Conservation (phyloP, 1,140 invertebrate species). For the Pectinophora gossypiella region DNA sequence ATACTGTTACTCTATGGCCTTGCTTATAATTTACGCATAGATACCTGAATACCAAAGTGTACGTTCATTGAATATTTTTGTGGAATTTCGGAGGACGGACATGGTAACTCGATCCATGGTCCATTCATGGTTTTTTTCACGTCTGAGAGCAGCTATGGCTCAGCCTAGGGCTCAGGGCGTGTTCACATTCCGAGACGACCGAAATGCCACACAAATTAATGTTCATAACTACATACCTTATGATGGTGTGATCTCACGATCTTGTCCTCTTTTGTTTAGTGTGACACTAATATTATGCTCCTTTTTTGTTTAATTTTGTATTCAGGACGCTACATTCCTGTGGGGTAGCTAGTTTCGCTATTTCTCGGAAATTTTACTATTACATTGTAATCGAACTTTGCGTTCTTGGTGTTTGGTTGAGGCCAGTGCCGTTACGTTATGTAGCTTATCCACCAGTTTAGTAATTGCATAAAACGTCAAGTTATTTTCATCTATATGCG, state of each 20-base stretch:
- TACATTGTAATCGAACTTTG: neutral
- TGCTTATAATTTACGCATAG: no score
- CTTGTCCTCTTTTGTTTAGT: constrained; percentile 7
- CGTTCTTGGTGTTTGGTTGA: no score
- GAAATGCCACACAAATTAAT: constrained; percentile 34
- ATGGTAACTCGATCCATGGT: constrained; percentile 9
- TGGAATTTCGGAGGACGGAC: neutral
- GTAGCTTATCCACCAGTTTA: no score
- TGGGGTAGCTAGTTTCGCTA: neutral
- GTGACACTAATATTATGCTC: neutral
- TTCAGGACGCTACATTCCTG: neutral
- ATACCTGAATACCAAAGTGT: no score
- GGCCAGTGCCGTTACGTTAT: no score
- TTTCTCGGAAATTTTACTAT: neutral
- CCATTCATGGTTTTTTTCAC: constrained; percentile 17
- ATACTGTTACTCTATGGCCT: no score
- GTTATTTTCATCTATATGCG: no score
- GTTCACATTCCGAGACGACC: constrained; percentile 23
- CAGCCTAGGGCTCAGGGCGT: constrained; percentile 11
- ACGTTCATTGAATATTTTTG: neutral
- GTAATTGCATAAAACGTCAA: no score
- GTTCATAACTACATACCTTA: constrained; percentile 22
- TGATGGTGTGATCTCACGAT: constrained; percentile 16
- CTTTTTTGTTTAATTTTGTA: neutral
- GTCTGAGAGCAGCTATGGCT: neutral